Percentiles rank a stretch among this genome's conserved stretches.
Evolutionary conservation across 2,888 invertebrate genomes (phyloP).

Genomic region (Tubulanus polymorphus): DNA sequence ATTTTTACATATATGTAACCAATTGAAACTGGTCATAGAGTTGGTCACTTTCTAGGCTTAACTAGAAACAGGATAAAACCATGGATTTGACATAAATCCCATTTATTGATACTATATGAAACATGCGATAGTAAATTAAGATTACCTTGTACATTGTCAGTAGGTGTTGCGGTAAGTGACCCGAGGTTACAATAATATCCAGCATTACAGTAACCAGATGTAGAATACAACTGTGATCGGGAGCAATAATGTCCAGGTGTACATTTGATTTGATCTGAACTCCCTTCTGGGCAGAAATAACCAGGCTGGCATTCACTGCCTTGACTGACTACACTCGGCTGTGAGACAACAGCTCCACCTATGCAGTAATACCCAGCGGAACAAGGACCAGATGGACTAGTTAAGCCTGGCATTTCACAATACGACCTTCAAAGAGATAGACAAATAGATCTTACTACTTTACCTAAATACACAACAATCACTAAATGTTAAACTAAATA

Average conservation of each 20-base stretch:
- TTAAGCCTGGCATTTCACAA: constrained; percentile 40
- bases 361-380: constrained; percentile 46
- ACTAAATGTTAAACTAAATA: not conserved
- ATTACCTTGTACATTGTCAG: constrained; percentile 32
- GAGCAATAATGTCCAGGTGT: constrained; percentile 44
- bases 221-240: constrained; percentile 32
- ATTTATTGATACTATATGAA: too few relatives aligned
- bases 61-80: too few relatives aligned
- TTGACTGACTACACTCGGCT: constrained; percentile 25
- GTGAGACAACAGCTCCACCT: constrained; percentile 27
- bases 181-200: constrained; percentile 69
- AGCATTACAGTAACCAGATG: constrained; percentile 37
- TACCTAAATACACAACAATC: not conserved
- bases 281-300: constrained; percentile 38
- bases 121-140: too few relatives aligned
- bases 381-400: constrained; percentile 38
- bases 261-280: constrained; percentile 31
- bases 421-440: constrained; percentile 30
- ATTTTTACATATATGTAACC: too few relatives aligned
- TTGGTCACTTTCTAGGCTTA: too few relatives aligned
- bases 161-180: constrained; percentile 69
- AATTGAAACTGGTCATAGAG: too few relatives aligned
- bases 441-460: not conserved
- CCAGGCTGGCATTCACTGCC: constrained; percentile 37
- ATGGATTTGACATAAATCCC: too few relatives aligned